Evolutionary conservation across 2,113 vertebrate genomes (phyloP), one percentile per base, ranked within the genome.

Genomic region (Telmatochromis sp.): DNA sequence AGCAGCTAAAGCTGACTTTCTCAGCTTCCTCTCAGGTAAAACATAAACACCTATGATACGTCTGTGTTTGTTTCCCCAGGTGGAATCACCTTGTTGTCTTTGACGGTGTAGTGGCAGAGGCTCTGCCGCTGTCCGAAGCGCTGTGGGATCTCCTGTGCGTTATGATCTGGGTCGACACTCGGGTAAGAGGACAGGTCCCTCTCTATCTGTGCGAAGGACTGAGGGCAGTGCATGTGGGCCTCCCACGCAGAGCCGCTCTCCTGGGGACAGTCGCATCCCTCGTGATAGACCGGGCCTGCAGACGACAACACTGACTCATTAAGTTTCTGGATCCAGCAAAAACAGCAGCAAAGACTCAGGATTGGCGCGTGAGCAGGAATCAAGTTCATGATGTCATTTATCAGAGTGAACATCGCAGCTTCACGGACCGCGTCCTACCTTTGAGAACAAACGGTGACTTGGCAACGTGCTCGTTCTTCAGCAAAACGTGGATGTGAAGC

Each of bases 31-130:
- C 17, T 65, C 60, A 65, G 60, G 60, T 37, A 65, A 65, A 65
- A 65, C 60, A 19, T 3, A 13, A 65, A 65, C 60, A 37, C 7
- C 33, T 65, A 37, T 2, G 33, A 37, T 37, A 65, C 6, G 0
- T 23, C 33, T 65, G 60, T 3, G 17, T 13, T 37, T 7, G 60
- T 65, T 12, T 65, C 7, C 7, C 4, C 3, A 5, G 35, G 35
- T 21, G 13, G 6, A 50, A 28, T 8, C 83, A 99, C 98, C 98
- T 98, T 97, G 35, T 98, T 99, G 92, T 98, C 95, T 96, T 98
- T 99, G 89, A 99, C 89, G n/a, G 98, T 98, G 92, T 99, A 99
- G 93, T 99, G 98, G 85, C 99, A 99, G 81, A 99, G 96, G 89
- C 98, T 99, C 89, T 99, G 98, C 58, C 98, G 97, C 89, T 98